Conservation (phyloP, 2,888 invertebrate genomes). For the Psylliodes chrysocephalus region DNA sequence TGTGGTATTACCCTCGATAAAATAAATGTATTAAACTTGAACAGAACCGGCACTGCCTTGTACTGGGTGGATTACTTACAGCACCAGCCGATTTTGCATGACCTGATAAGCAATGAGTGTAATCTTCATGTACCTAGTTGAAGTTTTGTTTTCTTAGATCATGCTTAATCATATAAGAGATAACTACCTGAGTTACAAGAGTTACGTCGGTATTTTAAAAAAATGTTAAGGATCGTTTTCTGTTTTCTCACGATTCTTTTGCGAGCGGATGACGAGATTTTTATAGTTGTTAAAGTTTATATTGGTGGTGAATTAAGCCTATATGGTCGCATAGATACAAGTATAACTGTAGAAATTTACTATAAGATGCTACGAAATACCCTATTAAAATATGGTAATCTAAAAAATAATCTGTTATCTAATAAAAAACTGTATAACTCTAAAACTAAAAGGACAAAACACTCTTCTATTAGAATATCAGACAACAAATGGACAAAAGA, state of each 20-base stretch:
- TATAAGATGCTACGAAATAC: too few species aligned
- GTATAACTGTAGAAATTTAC: too few species aligned
- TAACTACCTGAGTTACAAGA: slow-evolving; percentile 24
- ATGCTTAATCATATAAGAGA: slow-evolving; percentile 23
- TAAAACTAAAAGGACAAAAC: too few species aligned
- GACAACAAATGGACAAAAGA: too few species aligned
- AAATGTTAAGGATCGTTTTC: slow-evolving; percentile 13
- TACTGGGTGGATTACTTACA: slow-evolving; percentile 23
- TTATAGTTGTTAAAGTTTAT: not conserved
- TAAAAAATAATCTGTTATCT: too few species aligned
- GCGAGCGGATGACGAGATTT: not conserved
- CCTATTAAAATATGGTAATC: too few species aligned
- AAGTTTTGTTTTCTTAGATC: slow-evolving; percentile 25
- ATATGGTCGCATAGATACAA: too few species aligned
- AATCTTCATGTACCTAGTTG: slow-evolving; percentile 18
- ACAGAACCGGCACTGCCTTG: not conserved
- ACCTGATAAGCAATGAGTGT: slow-evolving; percentile 25
- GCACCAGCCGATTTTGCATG: slow-evolving; percentile 25
- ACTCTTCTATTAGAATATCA: too few species aligned
- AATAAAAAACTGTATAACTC: too few species aligned
- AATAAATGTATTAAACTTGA: too few species aligned
- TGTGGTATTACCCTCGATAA: too few species aligned
- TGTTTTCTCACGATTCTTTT: slow-evolving; percentile 22
- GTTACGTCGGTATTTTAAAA: slow-evolving; percentile 21
- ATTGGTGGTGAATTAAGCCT: too few species aligned